Percentiles rank a stretch among this genome's conserved stretches.
Conservation (phyloP, 2,888 invertebrate genomes). For the Drosophila trichaetosa region DNA sequence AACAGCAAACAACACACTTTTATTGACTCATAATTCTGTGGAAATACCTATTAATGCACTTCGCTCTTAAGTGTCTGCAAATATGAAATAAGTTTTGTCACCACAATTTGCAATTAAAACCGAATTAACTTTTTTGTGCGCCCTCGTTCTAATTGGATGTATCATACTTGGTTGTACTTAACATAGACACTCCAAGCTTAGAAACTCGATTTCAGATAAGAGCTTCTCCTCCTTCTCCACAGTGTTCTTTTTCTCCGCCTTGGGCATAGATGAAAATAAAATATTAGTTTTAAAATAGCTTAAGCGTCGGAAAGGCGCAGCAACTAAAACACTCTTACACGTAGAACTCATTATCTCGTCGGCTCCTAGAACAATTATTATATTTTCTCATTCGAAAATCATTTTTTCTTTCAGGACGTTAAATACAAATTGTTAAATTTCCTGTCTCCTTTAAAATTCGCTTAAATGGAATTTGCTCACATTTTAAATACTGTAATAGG, state of each 20-base stretch:
- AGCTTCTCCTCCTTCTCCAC: background rate
- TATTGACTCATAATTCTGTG: slow-evolving; percentile 4
- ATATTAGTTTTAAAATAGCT: background rate
- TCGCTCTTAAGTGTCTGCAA: background rate
- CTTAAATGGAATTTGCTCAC: background rate
- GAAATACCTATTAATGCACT: slow-evolving; percentile 1
- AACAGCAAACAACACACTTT: background rate
- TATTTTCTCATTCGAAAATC: background rate
- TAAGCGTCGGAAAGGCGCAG: background rate
- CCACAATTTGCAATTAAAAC: slow-evolving; percentile 1
- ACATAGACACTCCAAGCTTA: background rate
- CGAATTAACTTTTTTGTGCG: background rate
- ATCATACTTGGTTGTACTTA: background rate
- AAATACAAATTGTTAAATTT: background rate
- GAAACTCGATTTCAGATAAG: background rate
- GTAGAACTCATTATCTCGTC: background rate
- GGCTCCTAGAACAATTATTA: background rate
- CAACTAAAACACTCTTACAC: background rate
- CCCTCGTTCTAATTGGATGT: background rate
- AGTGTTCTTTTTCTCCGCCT: background rate
- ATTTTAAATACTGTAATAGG: background rate
- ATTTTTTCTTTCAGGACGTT: background rate
- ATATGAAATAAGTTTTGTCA: background rate
- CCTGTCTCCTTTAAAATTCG: background rate
- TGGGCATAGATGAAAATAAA: background rate